These are phyloP conservation scores for Trachops cirrhosus DNA, from an alignment of 2,797 vertebrate species.

Conservation along the genomic window DNA sequence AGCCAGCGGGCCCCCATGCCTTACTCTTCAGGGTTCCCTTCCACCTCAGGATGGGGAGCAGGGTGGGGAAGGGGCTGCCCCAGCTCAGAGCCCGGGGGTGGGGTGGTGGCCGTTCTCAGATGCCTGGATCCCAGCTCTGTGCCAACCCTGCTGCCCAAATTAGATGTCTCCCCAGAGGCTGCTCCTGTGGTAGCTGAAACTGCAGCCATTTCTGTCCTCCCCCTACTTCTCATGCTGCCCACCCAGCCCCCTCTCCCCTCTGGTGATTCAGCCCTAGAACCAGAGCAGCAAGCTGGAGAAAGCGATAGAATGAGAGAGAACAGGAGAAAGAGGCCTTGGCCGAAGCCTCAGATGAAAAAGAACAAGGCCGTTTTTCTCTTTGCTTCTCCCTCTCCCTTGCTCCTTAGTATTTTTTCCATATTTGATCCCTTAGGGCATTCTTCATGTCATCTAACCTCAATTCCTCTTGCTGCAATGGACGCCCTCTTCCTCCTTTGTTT, in stretches of 20 bases:
- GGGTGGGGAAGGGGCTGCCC: not conserved
- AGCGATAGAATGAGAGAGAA: not conserved
- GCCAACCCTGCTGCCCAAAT: slow-evolving; percentile 54
- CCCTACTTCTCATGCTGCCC: not conserved
- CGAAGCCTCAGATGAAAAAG: not conserved
- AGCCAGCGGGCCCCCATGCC: not conserved
- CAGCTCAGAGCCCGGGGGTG: not conserved
- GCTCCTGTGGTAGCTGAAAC: slow-evolving; percentile 23
- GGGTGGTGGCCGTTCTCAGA: not conserved
- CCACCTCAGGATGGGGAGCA: not conserved
- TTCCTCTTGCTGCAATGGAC: not conserved
- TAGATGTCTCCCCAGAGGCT: slow-evolving; percentile 65
- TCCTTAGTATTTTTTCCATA: not conserved
- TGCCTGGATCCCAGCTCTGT: slow-evolving; percentile 18
- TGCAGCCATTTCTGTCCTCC: not conserved
- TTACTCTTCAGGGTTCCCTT: not conserved
- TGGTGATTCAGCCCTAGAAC: slow-evolving; percentile 66
- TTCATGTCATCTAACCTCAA: not conserved
- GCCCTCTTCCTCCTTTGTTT: not conserved
- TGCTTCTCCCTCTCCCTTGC: slow-evolving; percentile 18
- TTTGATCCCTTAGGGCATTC: not conserved
- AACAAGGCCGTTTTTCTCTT: not conserved
- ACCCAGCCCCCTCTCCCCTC: slow-evolving; percentile 36
- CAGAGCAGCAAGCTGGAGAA: slow-evolving; percentile 27
- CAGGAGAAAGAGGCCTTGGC: not conserved